Conservation (phyloP, 1,140 invertebrate genomes). For the Drosophila carrolli region DNA sequence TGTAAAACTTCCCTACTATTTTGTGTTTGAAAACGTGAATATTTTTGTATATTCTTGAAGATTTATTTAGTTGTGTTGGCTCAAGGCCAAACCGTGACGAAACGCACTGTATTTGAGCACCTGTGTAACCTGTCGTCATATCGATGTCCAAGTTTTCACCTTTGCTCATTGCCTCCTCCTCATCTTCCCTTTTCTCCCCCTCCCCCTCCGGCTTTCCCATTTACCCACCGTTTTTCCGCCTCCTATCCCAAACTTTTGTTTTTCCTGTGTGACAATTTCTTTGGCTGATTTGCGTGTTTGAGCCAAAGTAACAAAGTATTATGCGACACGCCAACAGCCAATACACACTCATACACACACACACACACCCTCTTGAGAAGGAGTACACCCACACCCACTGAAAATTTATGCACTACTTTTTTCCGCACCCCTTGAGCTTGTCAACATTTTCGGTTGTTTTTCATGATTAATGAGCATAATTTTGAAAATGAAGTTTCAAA, state of each 20-base stretch:
- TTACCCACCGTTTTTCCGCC: constrained; percentile 31
- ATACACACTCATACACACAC: background rate
- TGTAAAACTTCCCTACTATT: too few species aligned
- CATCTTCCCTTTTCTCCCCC: background rate
- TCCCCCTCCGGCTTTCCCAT: background rate
- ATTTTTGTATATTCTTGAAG: too few species aligned
- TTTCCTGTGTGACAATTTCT: background rate
- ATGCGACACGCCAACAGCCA: constrained; percentile 39
- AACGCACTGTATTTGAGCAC: constrained; percentile 3
- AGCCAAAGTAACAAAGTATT: constrained; percentile 52
- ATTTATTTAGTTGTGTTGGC: too few species aligned
- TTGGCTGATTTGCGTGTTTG: constrained; percentile 49
- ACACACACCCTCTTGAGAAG: constrained; percentile 1
- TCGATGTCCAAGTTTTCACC: background rate
- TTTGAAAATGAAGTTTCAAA: constrained; percentile 69
- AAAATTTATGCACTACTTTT: too few species aligned
- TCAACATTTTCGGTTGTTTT: constrained; percentile 46
- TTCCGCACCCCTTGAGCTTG: constrained; percentile 1
- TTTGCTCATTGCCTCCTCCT: background rate
- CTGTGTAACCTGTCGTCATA: background rate
- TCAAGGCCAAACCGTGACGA: background rate
- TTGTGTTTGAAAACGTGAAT: too few species aligned
- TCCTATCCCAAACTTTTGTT: background rate
- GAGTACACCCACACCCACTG: background rate
- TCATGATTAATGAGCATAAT: constrained; percentile 67